Conservation (phyloP, 2,888 invertebrate genomes). For the Baccha elongata region DNA sequence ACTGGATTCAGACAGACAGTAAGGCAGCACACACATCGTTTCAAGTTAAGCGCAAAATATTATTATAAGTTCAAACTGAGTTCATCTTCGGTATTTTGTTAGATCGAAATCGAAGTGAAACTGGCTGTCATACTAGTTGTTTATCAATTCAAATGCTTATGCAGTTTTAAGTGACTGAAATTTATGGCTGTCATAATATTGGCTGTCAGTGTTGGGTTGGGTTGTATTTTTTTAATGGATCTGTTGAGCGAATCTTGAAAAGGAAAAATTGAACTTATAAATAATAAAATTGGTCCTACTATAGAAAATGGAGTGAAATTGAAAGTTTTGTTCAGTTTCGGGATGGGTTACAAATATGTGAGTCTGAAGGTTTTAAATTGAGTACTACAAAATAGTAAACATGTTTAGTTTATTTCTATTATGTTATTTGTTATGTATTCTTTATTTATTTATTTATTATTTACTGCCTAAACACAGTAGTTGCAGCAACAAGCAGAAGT, state of each 20-base stretch:
- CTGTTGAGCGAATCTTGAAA: constrained; percentile 3
- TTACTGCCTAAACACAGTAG: too few relatives aligned
- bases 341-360: background rate
- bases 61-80: constrained; percentile 63
- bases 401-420: too few relatives aligned
- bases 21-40: constrained; percentile 37
- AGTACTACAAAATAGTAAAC: too few relatives aligned
- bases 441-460: too few relatives aligned
- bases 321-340: background rate
- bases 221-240: background rate
- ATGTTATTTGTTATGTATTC: too few relatives aligned
- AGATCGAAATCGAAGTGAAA: constrained; percentile 38
- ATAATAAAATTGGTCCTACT: background rate
- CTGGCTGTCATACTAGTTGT: constrained; percentile 48
- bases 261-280: background rate
- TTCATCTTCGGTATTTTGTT: constrained; percentile 57
- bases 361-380: background rate
- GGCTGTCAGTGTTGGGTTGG: background rate
- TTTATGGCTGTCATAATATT: constrained; percentile 5
- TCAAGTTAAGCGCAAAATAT: constrained; percentile 13
- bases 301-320: background rate
- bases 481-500: too few relatives aligned
- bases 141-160: constrained; percentile 35
- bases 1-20: constrained; percentile 65
- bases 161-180: constrained; percentile 19